Evolutionary conservation across 2,113 vertebrate genomes (phyloP), one percentile per base, ranked within the genome.

Genomic region (Emydura subglobosa): DNA sequence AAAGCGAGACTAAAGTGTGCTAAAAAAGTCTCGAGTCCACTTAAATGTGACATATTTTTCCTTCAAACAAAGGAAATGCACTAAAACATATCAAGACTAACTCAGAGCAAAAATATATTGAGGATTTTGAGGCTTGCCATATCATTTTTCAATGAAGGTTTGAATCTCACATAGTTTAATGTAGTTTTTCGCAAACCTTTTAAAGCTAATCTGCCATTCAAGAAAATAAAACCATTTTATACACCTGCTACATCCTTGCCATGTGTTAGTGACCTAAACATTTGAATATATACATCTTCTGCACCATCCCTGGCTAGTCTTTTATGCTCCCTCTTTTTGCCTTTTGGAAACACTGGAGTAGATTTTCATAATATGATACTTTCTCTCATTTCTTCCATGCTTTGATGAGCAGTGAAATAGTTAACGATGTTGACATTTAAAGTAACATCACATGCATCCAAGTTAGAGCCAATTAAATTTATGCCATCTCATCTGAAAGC

Each of bases 151-250:
- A 78, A 47, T 31, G 79, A 92, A 84, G 39, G 74, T 92, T 42
- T 95, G 82, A 82, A 91, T 95, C 96, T 96, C 74, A 91, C n/a
- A 47, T 93, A 93, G 87, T 91, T 86, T 82, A 88, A 88, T 29
- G 81, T 50, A 95, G 83, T 53, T 86, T 88, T 95, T 96, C 85
- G 57, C 79, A 95, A 92, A 88, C 57, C 86, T 88, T 82, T 79
- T 89, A 92, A 92, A 96, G 79, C 76, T 96, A 91, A 92, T 24
- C 65, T 92, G 79, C 44, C 39, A 81, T 96, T 93, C 91, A 86
- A 92, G 83, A 89, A 79, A 95, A 95, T 42, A 29, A 87, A 82
- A 92, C 90, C 21, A 86, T 82, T 54, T 92, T 92, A 57, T 68
- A 93, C 92, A 86, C 85, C 87, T 25, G 44, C 83, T 83, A 80